A percentile compares a stretch with the other conserved stretches of the same genome.
Evolutionary conservation across 2,113 vertebrate genomes (phyloP).

Genomic region (Siphamia tubifer): DNA sequence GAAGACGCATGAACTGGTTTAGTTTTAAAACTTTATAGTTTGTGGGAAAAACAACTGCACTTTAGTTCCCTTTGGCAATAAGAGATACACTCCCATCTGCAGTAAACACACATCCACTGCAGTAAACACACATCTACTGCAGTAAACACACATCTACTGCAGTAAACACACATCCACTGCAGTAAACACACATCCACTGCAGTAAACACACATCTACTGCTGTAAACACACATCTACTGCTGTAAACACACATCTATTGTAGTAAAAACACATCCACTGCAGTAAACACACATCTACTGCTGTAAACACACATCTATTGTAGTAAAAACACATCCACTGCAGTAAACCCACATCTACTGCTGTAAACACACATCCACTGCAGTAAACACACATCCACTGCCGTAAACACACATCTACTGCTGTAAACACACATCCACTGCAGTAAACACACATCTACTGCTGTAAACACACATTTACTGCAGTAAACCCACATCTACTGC

Average conservation of each 20-base stretch:
- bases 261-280: conserved; percentile 38
- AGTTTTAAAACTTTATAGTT: conserved; percentile 44
- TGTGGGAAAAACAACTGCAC: conserved; percentile 56
- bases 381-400: too few species aligned
- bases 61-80: conserved; percentile 69
- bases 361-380: conserved; percentile 39
- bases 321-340: conserved; percentile 24
- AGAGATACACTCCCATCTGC: conserved; percentile 39
- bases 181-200: conserved; percentile 38
- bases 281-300: too few species aligned
- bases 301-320: conserved; percentile 39
- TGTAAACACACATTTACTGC: conserved; percentile 17
- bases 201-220: too few species aligned
- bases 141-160: conserved; percentile 38
- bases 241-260: too few species aligned
- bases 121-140: too few species aligned
- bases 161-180: too few species aligned
- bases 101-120: conserved; percentile 38
- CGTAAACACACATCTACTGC: conserved; percentile 38
- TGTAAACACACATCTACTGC: conserved; percentile 39
- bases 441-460: conserved; percentile 38
- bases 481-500: conserved; percentile 37
- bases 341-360: too few species aligned
- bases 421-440: too few species aligned
- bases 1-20: conserved; percentile 34